Conservation (phyloP, 2,888 invertebrate species). For the Hirtodrosophila confusa region DNA sequence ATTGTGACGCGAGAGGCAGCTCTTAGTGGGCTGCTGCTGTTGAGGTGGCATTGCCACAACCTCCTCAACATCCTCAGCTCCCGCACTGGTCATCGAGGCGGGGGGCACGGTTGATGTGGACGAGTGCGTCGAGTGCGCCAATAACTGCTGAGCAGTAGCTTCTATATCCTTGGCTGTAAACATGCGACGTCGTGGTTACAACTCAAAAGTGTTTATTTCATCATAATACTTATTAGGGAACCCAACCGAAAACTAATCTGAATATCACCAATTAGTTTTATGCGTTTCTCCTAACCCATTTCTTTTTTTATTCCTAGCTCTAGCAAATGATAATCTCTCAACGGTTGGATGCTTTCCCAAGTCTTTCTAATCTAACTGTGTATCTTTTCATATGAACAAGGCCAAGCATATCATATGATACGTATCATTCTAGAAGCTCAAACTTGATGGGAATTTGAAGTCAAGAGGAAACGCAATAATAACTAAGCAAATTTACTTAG, state of each 20-base stretch:
- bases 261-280: too few species aligned
- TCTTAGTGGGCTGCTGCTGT: slow-evolving; percentile 68
- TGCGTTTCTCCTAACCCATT: too few species aligned
- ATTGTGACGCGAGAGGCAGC: slow-evolving; percentile 83
- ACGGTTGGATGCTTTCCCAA: too few species aligned
- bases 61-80: slow-evolving; percentile 36
- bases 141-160: slow-evolving; percentile 11
- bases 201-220: slow-evolving; percentile 6
- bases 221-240: slow-evolving; percentile 12
- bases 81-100: slow-evolving; percentile 68
- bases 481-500: too few species aligned
- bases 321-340: too few species aligned
- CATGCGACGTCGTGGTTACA: slow-evolving; percentile 32
- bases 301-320: too few species aligned
- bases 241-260: not conserved
- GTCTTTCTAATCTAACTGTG: too few species aligned
- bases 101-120: slow-evolving; percentile 73
- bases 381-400: too few species aligned
- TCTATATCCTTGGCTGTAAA: slow-evolving; percentile 38
- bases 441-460: too few species aligned
- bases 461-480: too few species aligned
- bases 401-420: too few species aligned
- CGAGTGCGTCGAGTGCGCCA: slow-evolving; percentile 52
- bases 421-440: too few species aligned
- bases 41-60: slow-evolving; percentile 8